These are phyloP conservation scores for Adelognathus sp. DNA, from an alignment of 2,888 invertebrate genomes.

Conservation along the genomic window DNA sequence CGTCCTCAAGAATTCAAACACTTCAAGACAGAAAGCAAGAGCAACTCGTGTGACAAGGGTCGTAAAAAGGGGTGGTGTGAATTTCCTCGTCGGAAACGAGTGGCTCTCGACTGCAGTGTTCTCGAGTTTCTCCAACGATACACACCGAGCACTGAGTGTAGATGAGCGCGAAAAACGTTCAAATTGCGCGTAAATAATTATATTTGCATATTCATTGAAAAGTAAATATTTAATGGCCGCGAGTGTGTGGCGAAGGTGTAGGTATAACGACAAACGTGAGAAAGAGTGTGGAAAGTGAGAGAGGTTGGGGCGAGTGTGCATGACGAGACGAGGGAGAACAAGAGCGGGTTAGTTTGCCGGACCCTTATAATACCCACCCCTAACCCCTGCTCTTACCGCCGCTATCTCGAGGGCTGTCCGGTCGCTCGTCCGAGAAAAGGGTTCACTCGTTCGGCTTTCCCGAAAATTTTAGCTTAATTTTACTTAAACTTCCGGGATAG, in stretches of 20 bases:
- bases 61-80: slow-evolving; percentile 27
- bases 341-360: slow-evolving; percentile 65
- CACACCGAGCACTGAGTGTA: background rate
- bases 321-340: slow-evolving; percentile 66
- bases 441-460: slow-evolving; percentile 64
- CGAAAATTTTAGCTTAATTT: slow-evolving; percentile 78
- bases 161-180: slow-evolving; percentile 77
- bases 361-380: slow-evolving; percentile 58
- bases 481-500: slow-evolving; percentile 71
- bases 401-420: slow-evolving; percentile 57
- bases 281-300: slow-evolving; percentile 25
- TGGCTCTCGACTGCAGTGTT: slow-evolving; percentile 13
- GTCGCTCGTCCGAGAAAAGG: slow-evolving; percentile 71
- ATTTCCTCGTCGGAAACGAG: slow-evolving; percentile 9
- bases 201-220: slow-evolving; percentile 81
- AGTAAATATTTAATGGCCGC: slow-evolving; percentile 80
- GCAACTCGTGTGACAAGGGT: slow-evolving; percentile 29
- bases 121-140: background rate
- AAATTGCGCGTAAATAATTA: slow-evolving; percentile 81
- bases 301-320: slow-evolving; percentile 47
- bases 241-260: slow-evolving; percentile 56
- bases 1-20: background rate
- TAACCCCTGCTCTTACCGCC: too few species aligned
- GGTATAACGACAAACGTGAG: slow-evolving; percentile 38
- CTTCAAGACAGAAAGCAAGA: background rate